Evolutionary conservation across 2,113 vertebrate genomes (phyloP), one percentile per base, ranked within the genome.

Genomic region (Sebastes schlegelii): DNA sequence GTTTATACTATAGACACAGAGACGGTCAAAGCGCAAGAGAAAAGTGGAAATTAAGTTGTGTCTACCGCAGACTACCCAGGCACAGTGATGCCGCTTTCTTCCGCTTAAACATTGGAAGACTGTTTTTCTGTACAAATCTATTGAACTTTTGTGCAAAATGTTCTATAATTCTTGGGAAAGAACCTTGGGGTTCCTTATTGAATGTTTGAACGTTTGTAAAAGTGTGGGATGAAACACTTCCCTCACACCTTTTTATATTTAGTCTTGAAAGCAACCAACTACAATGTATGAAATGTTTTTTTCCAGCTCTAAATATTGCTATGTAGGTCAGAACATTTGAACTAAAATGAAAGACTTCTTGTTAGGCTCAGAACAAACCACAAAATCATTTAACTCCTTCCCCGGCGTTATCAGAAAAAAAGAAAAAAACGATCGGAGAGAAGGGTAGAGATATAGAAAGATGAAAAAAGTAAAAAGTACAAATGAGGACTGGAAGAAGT

Each of bases 281-380:
- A 2, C 21, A n/a, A 17, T 17, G 1, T 19, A 34, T 34, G 34
- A 34, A 34, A 34, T 23, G 3, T 5, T 26, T 42, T 7, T 51
- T n/a, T 63, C 17, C 12, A 48, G 13, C 21, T 82, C 4, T 45
- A 45, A 58, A 67, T 72, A 19, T 72, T 65, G 6, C 21, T 54
- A 34, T 34, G 34, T 34, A 34, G 34, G 45, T 74, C 66, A 45
- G 43, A 49, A 70, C 17, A 61, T 79, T 48, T 74, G 21, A 82
- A 63, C 13, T 57, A 1, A 9, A 75, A 67, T 60, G 5, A 49
- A 64, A 67, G 8, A 61, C 6, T 45, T 67, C 2, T 66, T 62
- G 19, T 68, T 8, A 42, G 23, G 14, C 61, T 74, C 19, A 9
- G 8, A 64, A 26, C 51, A 58, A 80, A 64, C 17, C 0, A n/a